Conservation (phyloP, 2,113 vertebrate genomes). For the Muntiacus muntjak region DNA sequence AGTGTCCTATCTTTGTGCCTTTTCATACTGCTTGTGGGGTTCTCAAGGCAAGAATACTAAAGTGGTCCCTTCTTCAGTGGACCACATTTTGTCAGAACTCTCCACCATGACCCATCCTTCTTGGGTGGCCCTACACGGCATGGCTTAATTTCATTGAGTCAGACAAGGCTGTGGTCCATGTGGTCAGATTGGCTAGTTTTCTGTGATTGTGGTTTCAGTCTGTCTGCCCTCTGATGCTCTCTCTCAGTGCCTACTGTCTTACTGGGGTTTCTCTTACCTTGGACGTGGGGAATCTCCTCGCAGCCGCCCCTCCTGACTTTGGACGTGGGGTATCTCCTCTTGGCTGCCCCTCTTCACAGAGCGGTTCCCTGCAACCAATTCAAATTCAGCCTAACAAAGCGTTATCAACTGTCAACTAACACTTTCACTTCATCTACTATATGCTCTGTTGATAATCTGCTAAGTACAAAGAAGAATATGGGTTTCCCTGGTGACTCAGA, state of each 20-base stretch:
- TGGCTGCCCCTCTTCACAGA: rapidly evolving
- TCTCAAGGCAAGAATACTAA: neutral
- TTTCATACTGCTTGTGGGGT: neutral
- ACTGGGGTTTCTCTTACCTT: neutral
- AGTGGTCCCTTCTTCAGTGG: neutral
- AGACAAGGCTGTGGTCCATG: neutral
- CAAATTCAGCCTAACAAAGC: neutral
- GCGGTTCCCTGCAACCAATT: neutral
- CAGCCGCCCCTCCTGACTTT: no score
- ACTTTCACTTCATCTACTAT: neutral
- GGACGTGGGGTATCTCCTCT: neutral
- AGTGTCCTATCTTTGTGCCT: neutral
- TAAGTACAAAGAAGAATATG: neutral
- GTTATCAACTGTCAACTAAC: neutral
- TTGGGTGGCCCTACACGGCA: neutral
- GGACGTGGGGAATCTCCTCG: neutral
- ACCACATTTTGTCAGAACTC: neutral
- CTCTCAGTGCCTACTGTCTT: neutral
- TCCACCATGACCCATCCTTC: neutral
- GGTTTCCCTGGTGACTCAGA: neutral
- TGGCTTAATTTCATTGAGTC: neutral
- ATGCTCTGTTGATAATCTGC: neutral
- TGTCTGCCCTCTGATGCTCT: neutral
- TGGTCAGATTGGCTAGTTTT: neutral
- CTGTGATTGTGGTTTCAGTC: neutral